Percentiles rank a stretch among this genome's conserved stretches.
Conservation (phyloP, 2,797 vertebrate species). For the Danio kyathit region DNA sequence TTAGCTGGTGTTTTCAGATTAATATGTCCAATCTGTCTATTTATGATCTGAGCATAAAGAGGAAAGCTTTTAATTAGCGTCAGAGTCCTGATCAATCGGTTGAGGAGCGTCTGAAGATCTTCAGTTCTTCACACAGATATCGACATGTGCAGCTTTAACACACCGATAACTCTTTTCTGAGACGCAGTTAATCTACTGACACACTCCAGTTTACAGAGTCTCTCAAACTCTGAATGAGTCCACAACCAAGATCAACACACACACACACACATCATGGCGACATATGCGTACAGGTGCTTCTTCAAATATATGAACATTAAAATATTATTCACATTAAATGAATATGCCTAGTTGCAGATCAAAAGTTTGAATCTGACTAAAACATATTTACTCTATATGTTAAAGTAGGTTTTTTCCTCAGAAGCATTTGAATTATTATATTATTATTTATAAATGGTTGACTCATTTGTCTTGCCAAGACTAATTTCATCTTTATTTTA, state of each 20-base stretch:
- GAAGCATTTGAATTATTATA: too few relatives aligned
- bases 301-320: background rate
- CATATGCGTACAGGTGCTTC: background rate
- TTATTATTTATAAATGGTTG: background rate
- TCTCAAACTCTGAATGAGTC: conserved; percentile 8
- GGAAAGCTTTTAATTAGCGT: conserved; percentile 60
- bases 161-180: conserved; percentile 39
- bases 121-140: conserved; percentile 60
- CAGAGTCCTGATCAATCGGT: conserved; percentile 51
- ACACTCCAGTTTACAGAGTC: conserved; percentile 14
- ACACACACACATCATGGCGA: background rate
- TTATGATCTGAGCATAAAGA: conserved; percentile 55
- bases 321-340: background rate
- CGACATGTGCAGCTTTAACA: conserved; percentile 59
- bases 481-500: background rate
- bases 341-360: too few relatives aligned
- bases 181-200: conserved; percentile 38
- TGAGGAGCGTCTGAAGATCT: conserved; percentile 44
- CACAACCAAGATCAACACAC: conserved; percentile 3
- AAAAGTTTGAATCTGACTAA: background rate
- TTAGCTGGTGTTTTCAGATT: conserved; percentile 20
- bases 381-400: background rate
- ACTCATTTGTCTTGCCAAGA: background rate
- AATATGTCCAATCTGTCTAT: conserved; percentile 14
- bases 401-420: background rate